Conservation (phyloP, 37 sponge, comb jelly and placozoan genomes). For the Chondrosia reniformis region DNA sequence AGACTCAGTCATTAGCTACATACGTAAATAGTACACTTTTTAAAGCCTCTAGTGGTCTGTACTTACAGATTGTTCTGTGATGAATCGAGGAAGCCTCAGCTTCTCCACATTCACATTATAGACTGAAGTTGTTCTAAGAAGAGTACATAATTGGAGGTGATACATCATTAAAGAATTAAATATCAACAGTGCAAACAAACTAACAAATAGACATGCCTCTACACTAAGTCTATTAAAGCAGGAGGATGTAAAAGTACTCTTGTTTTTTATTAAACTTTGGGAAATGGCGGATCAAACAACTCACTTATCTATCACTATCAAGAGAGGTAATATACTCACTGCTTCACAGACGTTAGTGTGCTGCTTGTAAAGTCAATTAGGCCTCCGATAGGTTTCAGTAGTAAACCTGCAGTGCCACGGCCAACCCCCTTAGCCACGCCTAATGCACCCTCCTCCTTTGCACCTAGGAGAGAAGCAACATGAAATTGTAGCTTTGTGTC, state of each 20-base stretch:
- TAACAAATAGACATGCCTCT: neutral
- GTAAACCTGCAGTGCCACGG: slow-evolving; percentile 67
- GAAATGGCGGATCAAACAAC: too few species aligned
- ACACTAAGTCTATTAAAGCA: neutral
- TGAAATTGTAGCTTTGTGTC: neutral
- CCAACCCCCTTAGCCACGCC: slow-evolving; percentile 83
- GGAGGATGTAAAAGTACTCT: neutral
- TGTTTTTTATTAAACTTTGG: neutral
- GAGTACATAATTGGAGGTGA: neutral
- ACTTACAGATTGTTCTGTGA: slow-evolving; percentile 22
- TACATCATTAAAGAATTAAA: neutral
- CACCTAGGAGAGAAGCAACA: slow-evolving; percentile 27
- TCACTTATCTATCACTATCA: neutral
- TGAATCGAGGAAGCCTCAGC: slow-evolving; percentile 61
- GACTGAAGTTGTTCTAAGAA: slow-evolving; percentile 59
- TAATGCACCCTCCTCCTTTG: slow-evolving; percentile 77
- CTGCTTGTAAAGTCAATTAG: slow-evolving; percentile 81
- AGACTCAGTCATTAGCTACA: neutral
- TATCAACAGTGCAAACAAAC: neutral
- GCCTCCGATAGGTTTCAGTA: slow-evolving; percentile 77
- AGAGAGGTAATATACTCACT: slow-evolving; percentile 19
- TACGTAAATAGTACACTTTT: neutral
- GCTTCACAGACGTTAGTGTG: slow-evolving; percentile 51
- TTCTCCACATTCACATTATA: slow-evolving; percentile 51
- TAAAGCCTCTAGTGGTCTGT: neutral